Percentiles rank a stretch among this genome's conserved stretches.
These are phyloP conservation scores for Erpobdella octoculata DNA, from an alignment of 2,888 invertebrate genomes.

Conservation along the genomic window DNA sequence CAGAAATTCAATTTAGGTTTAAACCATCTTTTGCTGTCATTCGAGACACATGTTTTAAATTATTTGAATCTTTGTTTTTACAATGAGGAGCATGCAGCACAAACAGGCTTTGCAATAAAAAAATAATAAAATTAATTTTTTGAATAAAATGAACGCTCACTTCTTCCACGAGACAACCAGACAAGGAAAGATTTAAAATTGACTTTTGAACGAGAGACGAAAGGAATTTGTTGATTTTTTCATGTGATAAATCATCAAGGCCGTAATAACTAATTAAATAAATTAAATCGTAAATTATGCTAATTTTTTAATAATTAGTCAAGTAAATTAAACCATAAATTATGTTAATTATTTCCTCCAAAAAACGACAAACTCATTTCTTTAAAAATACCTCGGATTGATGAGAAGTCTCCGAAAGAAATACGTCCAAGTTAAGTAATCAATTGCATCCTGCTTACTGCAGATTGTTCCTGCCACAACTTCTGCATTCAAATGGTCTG, in stretches of 20 bases:
- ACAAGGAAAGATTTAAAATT: slow-evolving; percentile 64
- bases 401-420: slow-evolving; percentile 83
- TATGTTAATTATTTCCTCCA: not conserved
- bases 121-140: not conserved
- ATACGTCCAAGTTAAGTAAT: slow-evolving; percentile 97
- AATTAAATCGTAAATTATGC: not conserved
- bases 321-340: not conserved
- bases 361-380: not conserved
- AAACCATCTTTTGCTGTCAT: no score
- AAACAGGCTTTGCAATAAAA: no score
- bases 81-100: no score
- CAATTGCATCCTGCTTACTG: slow-evolving; percentile 81
- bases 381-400: slow-evolving; percentile 62
- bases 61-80: no score
- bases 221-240: slow-evolving; percentile 60
- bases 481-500: slow-evolving; percentile 96
- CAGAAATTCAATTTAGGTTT: not conserved
- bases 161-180: slow-evolving; percentile 71
- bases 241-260: slow-evolving; percentile 48
- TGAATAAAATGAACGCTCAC: slow-evolving; percentile 34
- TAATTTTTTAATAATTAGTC: not conserved
- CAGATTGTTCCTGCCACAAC: slow-evolving; percentile 83
- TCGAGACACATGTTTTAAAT: no score
- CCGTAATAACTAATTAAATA: slow-evolving; percentile 44
- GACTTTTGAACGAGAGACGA: slow-evolving; percentile 73